Evolutionary conservation across 1,140 invertebrate genomes (phyloP), one percentile per base, ranked within the genome.

Genomic region (Arctopsyche grandis): DNA sequence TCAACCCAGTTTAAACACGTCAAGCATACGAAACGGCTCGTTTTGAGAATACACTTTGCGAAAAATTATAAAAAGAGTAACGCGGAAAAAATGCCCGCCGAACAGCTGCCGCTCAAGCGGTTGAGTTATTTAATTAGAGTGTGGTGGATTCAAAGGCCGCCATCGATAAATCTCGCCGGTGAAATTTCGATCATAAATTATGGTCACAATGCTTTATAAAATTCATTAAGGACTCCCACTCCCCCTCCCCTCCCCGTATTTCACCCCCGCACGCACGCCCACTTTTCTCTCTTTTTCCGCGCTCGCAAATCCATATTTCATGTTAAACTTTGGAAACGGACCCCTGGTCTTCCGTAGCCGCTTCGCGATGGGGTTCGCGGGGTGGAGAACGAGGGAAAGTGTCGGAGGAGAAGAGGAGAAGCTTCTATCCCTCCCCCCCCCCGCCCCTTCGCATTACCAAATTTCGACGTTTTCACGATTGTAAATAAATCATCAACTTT

Each of bases 141-240:
- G 16, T 10, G 66, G 38, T 16, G 21, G 26, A 69, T 69, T 71
- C 69, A 71, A 48, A 71, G 69, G 69, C 69, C 38, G 63, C 69
- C 69, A 16, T 48, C 69, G 44, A 71, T 71, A 71, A 71, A 71
- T 71, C 69, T 71, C 69, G 44, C 63, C 63, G 44, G 26, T 71
- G 69, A 71, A 71, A 71, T 71, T 71, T 71, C 69, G 69, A 71
- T 71, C 69, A 71, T 71, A 71, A 71, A 71, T 71, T 71, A 71
- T 24, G 69, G 69, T 71, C 69, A 71, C 69, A 71, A 71, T 71
- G 69, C 69, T 71, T 71, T 48, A 71, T 71, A 71, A 71, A 71
- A 71, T 71, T 71, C 69, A 71, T 71, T 71, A 71, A 71, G 38
- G 69, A 26, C 0, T 7, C 60, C 60, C n/a, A 1, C 12, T 1